Evolutionary conservation across 2,113 vertebrate species (phyloP).

Genomic region (Raphicerus campestris): DNA sequence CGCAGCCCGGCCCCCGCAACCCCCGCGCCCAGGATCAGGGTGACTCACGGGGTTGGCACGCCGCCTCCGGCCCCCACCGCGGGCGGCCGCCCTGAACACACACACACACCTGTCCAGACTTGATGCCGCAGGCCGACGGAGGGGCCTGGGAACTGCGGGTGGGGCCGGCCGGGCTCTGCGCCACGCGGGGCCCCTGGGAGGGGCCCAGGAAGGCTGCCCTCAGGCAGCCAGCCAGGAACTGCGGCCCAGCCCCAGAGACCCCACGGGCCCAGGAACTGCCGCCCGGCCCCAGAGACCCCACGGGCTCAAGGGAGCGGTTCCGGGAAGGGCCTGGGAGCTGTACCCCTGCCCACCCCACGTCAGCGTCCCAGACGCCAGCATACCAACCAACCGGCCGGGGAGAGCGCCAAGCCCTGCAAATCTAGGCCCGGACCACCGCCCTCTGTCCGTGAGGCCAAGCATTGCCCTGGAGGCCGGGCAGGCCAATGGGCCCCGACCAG

Average conservation of each 20-base stretch:
- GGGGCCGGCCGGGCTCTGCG: background rate
- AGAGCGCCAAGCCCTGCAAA: background rate
- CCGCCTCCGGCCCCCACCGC: background rate
- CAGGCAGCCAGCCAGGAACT: background rate
- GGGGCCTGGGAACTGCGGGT: background rate
- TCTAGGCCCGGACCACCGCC: accelerated
- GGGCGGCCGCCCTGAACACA: background rate
- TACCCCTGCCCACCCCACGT: accelerated
- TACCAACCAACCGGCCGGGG: accelerated
- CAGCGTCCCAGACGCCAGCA: accelerated
- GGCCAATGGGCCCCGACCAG: background rate
- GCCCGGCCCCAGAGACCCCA: background rate
- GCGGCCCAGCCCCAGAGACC: background rate
- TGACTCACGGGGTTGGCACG: slow-evolving; percentile 44
- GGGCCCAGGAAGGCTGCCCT: background rate
- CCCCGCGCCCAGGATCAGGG: background rate
- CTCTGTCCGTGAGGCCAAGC: accelerated
- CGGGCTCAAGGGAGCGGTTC: accelerated
- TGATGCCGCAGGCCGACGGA: background rate
- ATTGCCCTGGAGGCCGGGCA: accelerated
- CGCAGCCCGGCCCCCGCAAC: background rate
- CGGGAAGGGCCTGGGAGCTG: background rate
- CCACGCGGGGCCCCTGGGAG: accelerated
- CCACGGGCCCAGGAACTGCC: background rate
- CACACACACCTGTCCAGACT: slow-evolving; percentile 46